Percentiles rank a stretch among this genome's conserved stretches.
Conservation (phyloP, 1,140 invertebrate genomes). For the Drosophila nigromelanica region DNA sequence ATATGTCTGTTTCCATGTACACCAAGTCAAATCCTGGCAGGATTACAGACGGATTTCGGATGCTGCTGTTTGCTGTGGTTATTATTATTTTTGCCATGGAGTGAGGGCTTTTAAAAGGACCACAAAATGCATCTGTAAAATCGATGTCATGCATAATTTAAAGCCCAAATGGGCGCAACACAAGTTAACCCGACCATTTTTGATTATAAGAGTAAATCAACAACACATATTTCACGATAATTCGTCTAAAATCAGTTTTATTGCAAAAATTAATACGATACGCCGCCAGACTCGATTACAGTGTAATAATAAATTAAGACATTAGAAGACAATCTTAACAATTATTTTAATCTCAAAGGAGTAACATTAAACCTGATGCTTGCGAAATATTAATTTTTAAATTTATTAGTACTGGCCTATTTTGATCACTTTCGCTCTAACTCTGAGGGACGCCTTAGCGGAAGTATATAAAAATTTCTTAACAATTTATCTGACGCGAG, state of each 20-base stretch:
- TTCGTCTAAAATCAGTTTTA: not conserved
- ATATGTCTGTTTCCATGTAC: constrained; percentile 29
- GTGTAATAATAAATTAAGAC: too few relatives aligned
- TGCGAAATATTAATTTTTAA: too few relatives aligned
- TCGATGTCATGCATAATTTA: constrained; percentile 79
- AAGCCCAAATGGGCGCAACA: constrained; percentile 27
- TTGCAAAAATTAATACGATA: too few relatives aligned
- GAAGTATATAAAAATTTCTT: too few relatives aligned
- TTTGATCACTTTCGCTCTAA: too few relatives aligned
- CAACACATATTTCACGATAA: not conserved
- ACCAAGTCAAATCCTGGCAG: constrained; percentile 68
- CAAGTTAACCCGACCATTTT: not conserved
- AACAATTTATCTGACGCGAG: too few relatives aligned
- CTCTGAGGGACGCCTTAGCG: too few relatives aligned
- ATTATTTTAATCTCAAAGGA: too few relatives aligned
- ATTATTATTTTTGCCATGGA: constrained; percentile 64
- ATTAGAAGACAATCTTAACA: too few relatives aligned
- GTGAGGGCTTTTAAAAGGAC: constrained; percentile 54
- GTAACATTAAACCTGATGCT: too few relatives aligned
- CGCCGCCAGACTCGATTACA: too few relatives aligned
- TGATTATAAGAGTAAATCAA: not conserved
- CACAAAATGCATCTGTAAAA: constrained; percentile 72
- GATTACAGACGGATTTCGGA: constrained; percentile 67
- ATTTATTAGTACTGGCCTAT: too few relatives aligned
- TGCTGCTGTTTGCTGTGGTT: constrained; percentile 58